Base-by-base conservation (phyloP, 1,140 invertebrate genomes). In the Asobara japonica region DNA sequence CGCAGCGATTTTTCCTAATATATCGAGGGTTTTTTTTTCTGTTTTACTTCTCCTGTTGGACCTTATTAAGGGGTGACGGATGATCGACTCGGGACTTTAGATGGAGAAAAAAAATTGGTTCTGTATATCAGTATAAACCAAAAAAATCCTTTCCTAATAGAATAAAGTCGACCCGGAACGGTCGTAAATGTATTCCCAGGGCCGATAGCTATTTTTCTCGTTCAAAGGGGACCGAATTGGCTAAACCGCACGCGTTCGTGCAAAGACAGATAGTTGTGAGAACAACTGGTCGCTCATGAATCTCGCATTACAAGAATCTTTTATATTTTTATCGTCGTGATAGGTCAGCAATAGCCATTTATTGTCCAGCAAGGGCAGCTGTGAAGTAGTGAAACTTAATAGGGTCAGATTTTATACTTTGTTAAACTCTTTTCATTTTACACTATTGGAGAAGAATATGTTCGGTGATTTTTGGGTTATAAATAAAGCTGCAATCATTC, bases 101-200 rank as follows among this genome's bases (percentile, higher is more conserved):
- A 65, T 22, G n/a, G 5, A 20, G 18, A 27, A 71, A 36, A 68
- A 27, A 71, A 60, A 64, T 27, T 41, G 61, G n/a, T 27, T 41
- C 60, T 16, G 45, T 66, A 70, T 86, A 84, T 83, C 78, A 67
- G 78, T 81, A 84, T 80, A 84, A 86, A 85, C 81, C 76, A 86
- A 86, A 86, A 62, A 86, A 86, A 86, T 86, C 82, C 80, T 79
- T 78, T 77, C 68, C 80, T 88, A 88, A 88, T 88, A 85, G 85
- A 87, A 88, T 87, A 87, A 87, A 62, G 25, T 62, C 83, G 76
- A 74, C 81, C 73, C 86, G 76, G 78, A 83, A 81, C 84, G 83
- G 80, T 85, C 85, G 85, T 87, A 87, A 87, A 86, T 79, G 83
- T 86, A 88, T 86, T 88, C 86, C 86, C 86, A 82, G 76, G 80